Conservation (phyloP, 2,888 invertebrate species). For the Cyclophora albipunctata region DNA sequence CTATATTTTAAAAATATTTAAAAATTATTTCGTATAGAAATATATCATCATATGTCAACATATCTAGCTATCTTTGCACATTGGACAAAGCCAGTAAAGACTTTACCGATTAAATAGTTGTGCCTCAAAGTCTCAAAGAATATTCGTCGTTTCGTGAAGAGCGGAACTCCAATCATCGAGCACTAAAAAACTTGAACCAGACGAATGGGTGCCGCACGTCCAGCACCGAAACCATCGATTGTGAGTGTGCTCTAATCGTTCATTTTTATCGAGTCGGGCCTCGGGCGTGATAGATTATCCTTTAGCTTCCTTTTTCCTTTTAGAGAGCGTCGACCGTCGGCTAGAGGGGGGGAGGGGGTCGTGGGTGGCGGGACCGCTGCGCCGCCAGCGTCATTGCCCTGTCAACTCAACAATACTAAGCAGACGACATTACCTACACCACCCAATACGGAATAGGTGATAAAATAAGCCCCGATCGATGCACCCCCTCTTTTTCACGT, state of each 20-base stretch:
- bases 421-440: conserved; percentile 64
- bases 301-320: conserved; percentile 71
- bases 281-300: conserved; percentile 73
- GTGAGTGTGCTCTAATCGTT: conserved; percentile 63
- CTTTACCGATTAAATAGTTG: too few species aligned
- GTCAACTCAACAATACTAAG: conserved; percentile 73
- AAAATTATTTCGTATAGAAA: too few species aligned
- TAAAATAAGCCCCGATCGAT: conserved; percentile 40
- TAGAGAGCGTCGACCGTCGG: conserved; percentile 71
- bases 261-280: conserved; percentile 71
- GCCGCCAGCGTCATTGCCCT: conserved; percentile 70
- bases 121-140: neutral
- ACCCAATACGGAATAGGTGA: conserved; percentile 54
- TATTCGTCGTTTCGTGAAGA: conserved; percentile 5
- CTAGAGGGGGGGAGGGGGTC: conserved; percentile 48
- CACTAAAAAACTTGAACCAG: conserved; percentile 19
- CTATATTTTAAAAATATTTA: too few species aligned
- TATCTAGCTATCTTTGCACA: too few species aligned
- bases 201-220: conserved; percentile 26
- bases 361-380: conserved; percentile 43
- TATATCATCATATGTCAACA: too few species aligned
- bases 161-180: conserved; percentile 13
- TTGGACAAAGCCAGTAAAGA: too few species aligned
- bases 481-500: conserved; percentile 30
- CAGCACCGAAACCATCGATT: conserved; percentile 55